Evolutionary conservation across 2,888 invertebrate species (phyloP).

Genomic region (Rhingia rostrata): DNA sequence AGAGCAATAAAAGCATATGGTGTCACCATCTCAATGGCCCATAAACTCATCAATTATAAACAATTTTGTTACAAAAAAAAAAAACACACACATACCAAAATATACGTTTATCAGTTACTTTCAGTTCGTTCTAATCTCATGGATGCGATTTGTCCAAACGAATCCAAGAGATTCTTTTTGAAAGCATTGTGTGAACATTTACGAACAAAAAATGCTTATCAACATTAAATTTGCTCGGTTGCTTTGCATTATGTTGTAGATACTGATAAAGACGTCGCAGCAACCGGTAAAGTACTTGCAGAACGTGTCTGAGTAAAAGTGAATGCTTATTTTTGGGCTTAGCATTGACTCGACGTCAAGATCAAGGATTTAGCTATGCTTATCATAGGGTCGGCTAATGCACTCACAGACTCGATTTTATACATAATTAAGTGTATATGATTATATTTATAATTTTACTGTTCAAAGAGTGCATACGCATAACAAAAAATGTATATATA

Average conservation of each 20-base stretch:
- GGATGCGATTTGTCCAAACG: constrained; percentile 28
- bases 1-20: not conserved
- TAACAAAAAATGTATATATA: not conserved
- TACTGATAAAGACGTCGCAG: constrained; percentile 49
- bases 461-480: constrained; percentile 63
- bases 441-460: constrained; percentile 28
- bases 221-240: constrained; percentile 36
- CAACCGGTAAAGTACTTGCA: constrained; percentile 12
- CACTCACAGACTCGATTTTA: constrained; percentile 40
- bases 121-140: constrained; percentile 20
- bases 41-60: constrained; percentile 36
- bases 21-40: not conserved
- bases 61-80: constrained; percentile 16
- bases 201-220: not conserved
- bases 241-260: constrained; percentile 56
- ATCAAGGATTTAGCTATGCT: constrained; percentile 62
- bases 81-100: constrained; percentile 4
- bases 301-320: constrained; percentile 43
- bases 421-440: constrained; percentile 19
- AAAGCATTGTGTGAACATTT: not conserved
- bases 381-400: constrained; percentile 69
- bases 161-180: constrained; percentile 5
- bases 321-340: constrained; percentile 57
- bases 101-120: constrained; percentile 2
- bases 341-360: constrained; percentile 60